phyloP scores from a whole-genome alignment of 2,797 vertebrate species.

The Sebastes minor region DNA sequence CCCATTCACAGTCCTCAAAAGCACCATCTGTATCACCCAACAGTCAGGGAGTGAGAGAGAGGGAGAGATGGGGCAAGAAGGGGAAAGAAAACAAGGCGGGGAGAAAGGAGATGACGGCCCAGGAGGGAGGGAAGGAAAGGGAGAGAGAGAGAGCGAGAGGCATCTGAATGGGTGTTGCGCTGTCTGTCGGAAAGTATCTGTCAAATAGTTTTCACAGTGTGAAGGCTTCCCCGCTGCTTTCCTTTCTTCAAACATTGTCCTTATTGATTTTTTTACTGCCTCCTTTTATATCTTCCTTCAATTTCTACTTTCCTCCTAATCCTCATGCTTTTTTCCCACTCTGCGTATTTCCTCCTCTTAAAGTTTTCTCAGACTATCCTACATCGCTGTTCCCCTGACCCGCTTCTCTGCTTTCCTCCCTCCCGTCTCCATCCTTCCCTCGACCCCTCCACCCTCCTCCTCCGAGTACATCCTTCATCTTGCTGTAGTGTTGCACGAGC shows the following conservation, averaged over 20 bases:
- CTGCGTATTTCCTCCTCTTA: constrained; percentile 41
- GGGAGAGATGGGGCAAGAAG: constrained; percentile 65
- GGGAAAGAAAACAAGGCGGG: constrained; percentile 71
- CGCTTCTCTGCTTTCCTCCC: constrained; percentile 50
- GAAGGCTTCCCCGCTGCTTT: constrained; percentile 68
- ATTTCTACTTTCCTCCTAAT: constrained; percentile 66
- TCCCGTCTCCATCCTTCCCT: constrained; percentile 27
- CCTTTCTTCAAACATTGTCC: constrained; percentile 69
- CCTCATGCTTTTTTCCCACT: constrained; percentile 55
- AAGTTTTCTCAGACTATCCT: constrained; percentile 68
- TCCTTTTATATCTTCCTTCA: constrained; percentile 66
- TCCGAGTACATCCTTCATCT: constrained; percentile 69
- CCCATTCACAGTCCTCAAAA: constrained; percentile 85
- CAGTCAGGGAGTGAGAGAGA: constrained; percentile 79
- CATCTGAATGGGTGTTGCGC: constrained; percentile 72
- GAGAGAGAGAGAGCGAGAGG: constrained; percentile 55
- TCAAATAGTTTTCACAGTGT: constrained; percentile 76
- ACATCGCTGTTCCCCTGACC: constrained; percentile 68
- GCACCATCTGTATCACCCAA: constrained; percentile 88
- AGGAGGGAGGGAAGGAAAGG: constrained; percentile 23
- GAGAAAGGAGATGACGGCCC: constrained; percentile 68
- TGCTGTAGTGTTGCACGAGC: constrained; percentile 67
- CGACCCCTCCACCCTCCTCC: not conserved
- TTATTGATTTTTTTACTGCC: constrained; percentile 74
- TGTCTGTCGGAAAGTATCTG: constrained; percentile 77